These are phyloP conservation scores for Solenopsis invicta DNA, from an alignment of 1,140 invertebrate genomes.

Conservation along the genomic window DNA sequence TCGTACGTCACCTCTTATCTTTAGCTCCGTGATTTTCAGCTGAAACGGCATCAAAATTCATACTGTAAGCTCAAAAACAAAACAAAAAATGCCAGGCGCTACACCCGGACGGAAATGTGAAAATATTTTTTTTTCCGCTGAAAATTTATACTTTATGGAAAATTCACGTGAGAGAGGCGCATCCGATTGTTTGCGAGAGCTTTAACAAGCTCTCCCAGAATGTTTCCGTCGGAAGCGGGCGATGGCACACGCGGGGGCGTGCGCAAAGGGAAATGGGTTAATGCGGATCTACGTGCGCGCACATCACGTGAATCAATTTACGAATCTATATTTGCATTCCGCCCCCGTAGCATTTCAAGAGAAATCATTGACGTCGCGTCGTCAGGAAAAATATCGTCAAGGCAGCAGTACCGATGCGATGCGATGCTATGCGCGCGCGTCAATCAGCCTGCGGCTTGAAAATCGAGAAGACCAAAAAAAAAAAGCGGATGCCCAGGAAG, in stretches of 20 bases:
- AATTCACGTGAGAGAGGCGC: neutral
- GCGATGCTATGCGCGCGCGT: neutral
- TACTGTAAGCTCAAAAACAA: neutral
- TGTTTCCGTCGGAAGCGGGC: neutral
- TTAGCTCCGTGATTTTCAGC: neutral
- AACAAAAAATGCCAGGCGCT: neutral
- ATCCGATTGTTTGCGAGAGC: neutral
- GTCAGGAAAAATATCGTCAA: conserved; percentile 20
- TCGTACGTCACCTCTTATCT: conserved; percentile 5
- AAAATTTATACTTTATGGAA: neutral
- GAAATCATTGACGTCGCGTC: conserved; percentile 34
- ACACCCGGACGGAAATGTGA: neutral
- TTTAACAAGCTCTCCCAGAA: neutral
- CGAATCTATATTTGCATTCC: conserved; percentile 52
- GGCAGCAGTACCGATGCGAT: conserved; percentile 4
- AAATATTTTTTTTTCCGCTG: neutral
- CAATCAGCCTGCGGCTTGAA: conserved; percentile 38
- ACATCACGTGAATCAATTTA: conserved; percentile 44
- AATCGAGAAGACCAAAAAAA: conserved; percentile 27
- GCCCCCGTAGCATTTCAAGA: conserved; percentile 20
- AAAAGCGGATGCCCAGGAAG: neutral
- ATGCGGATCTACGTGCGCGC: conserved; percentile 26
- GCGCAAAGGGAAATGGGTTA: conserved; percentile 52
- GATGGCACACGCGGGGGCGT: conserved; percentile 10
- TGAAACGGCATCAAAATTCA: neutral